These are phyloP conservation scores for Alosa sapidissima DNA, from an alignment of 2,797 vertebrate species.

Conservation along the genomic window DNA sequence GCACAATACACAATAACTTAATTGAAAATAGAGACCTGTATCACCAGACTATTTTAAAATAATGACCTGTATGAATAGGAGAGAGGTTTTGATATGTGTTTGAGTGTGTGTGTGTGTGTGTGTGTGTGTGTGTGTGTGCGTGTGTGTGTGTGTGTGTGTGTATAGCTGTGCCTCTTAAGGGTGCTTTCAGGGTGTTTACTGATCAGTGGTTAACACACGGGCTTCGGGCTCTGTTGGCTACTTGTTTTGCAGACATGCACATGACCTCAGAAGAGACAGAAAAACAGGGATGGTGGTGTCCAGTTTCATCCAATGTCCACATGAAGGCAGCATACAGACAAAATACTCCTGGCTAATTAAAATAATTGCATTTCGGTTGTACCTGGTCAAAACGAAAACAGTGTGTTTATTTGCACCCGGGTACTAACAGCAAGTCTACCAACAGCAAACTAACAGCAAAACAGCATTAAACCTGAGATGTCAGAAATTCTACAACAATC, in stretches of 20 bases:
- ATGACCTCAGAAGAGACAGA: too few relatives aligned
- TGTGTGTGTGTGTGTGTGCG: slow-evolving; percentile 14
- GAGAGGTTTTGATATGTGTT: slow-evolving; percentile 56
- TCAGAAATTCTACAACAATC: too few relatives aligned
- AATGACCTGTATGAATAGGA: slow-evolving; percentile 80
- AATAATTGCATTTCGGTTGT: not conserved
- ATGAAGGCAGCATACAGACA: too few relatives aligned
- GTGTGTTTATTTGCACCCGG: too few relatives aligned
- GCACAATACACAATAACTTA: slow-evolving; percentile 85
- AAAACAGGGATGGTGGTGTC: too few relatives aligned
- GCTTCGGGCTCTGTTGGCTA: not conserved
- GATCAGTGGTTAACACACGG: not conserved
- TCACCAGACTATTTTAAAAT: slow-evolving; percentile 79
- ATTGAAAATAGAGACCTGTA: slow-evolving; percentile 85
- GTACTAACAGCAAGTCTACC: too few relatives aligned
- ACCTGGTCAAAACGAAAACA: not conserved
- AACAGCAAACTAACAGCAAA: too few relatives aligned
- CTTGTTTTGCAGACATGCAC: not conserved
- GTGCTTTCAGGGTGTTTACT: not conserved
- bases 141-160: not conserved
- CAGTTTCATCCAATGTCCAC: too few relatives aligned
- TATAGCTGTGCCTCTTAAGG: too few relatives aligned
- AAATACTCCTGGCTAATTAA: not conserved
- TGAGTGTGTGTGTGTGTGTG: not conserved
- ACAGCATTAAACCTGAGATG: too few relatives aligned